Evolutionary conservation across 2,113 vertebrate species (phyloP), one percentile per base, ranked within the genome.

Genomic region (Hiodon alosoides): DNA sequence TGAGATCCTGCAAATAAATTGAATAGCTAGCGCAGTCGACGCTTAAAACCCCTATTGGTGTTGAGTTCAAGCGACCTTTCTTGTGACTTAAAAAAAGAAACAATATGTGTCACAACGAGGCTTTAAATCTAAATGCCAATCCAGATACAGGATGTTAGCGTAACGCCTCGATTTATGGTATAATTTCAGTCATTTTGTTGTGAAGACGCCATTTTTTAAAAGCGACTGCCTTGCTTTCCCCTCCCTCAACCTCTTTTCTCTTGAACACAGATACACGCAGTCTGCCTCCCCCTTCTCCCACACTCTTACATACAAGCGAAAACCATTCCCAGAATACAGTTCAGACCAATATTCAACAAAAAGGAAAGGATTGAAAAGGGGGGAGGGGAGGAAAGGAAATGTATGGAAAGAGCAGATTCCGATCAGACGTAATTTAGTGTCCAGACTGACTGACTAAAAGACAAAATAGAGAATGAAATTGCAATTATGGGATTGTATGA

Each of bases 131-230:
- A 57, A 58, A 16, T 3, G 47, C 66, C 51, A 60, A 62, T 75
- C 75, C 74, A 16, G 55, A 14, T 69, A 16, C 48, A 52, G 17
- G 51, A 54, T 72, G 74, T 59, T 61, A 79, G 8, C 72, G n/a
- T 73, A 64, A 79, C 87, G 90, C 90, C 88, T 86, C 80, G 82
- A 78, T 86, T 69, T 76, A 50, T 48, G 87, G 83, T 84, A 85
- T 88, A 86, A 86, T 86, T 90, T 90, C 87, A 88, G 85, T 85
- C 84, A 90, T 91, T 90, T 91, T 91, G 87, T 86, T 85, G 83
- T 81, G 84, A 84, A 89, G 90, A 91, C 91, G 91, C 91, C 91
- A 93, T 93, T 82, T 93, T 93, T 93, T 91, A 88, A 92, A 89
- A 88, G 90, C 89, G 89, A 83, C 87, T 88, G 78, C 80, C 72